These are phyloP conservation scores for Noturus placidus DNA, from an alignment of 2,113 vertebrate species.

Conservation along the genomic window DNA sequence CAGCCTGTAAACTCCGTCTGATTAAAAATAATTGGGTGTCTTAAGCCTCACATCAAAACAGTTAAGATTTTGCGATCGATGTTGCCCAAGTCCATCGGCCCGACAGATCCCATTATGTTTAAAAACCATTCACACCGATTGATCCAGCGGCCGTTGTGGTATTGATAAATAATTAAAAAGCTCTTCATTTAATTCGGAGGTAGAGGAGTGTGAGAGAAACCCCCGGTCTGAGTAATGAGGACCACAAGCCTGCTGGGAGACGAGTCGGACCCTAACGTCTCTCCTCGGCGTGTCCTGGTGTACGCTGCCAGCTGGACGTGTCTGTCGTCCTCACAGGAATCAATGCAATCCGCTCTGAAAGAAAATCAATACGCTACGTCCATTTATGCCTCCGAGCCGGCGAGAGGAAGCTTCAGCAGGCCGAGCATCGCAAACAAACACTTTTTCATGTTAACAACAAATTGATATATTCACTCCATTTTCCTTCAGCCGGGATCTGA, in stretches of 20 bases:
- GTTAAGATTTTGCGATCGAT: conserved; percentile 74
- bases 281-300: conserved; percentile 76
- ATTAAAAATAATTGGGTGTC: conserved; percentile 68
- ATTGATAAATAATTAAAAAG: conserved; percentile 91
- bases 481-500: conserved; percentile 60
- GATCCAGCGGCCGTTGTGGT: conserved; percentile 75
- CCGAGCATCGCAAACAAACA: conserved; percentile 81
- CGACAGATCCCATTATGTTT: conserved; percentile 72
- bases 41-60: conserved; percentile 65
- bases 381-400: conserved; percentile 88
- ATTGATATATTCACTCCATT: conserved; percentile 48
- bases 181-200: conserved; percentile 79
- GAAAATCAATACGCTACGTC: conserved; percentile 97
- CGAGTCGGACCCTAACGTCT: conserved; percentile 73
- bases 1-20: conserved; percentile 45
- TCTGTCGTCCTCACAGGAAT: conserved; percentile 90
- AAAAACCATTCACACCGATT: conserved; percentile 79
- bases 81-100: conserved; percentile 68
- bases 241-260: conserved; percentile 75
- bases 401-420: conserved; percentile 80
- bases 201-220: conserved; percentile 71
- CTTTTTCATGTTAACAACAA: conserved; percentile 65
- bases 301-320: conserved; percentile 85
- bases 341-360: conserved; percentile 93
- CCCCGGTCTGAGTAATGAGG: conserved; percentile 78